Base-by-base conservation (phyloP, 2,113 vertebrate species). In the Recurvirostra avosetta region DNA sequence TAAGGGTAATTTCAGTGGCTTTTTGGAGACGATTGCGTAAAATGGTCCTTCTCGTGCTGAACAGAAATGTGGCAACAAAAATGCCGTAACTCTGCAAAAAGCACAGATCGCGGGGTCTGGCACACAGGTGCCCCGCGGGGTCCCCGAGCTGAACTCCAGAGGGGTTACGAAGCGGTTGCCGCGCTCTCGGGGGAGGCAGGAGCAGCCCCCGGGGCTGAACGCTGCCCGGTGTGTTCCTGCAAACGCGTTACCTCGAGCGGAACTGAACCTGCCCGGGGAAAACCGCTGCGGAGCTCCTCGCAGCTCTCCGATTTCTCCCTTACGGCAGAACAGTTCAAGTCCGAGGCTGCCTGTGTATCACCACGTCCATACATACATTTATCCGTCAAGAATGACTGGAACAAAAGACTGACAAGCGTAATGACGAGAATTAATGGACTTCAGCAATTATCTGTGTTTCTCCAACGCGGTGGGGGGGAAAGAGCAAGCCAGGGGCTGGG, bases 181-280 rank as follows among this genome's bases (percentile, higher is more conserved):
- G 19, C 22, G 52, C 70, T 78, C 50, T 25, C 62, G 34, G 79
- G 25, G 50, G 29, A 34, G 59, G 73, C 63, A 81, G 59, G 45
- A 56, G 27, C 45, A 53, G 58, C 43, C 32, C 1, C 0, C 5
- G 1, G 25, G 47, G n/a, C 52, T 76, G 52, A 65, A 26, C 0
- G 0, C 30, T 66, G 50, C 84, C 50, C 52, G 3, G 6, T 2
- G 23, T 6, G 30, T 1, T 79, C 58, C 77, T 92, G 77, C 49
- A 34, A 82, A 66, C 49, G 10, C 2, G 0, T 11, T 26, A 23
- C 49, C 86, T 53, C 8, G 8, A 52, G 68, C 76, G 49, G 68
- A 71, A 30, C 79, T 30, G 45, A 66, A n/a, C 38, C 65, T 11
- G 14, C n/a, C 0, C 4, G 0, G 0, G 12, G 56, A 62, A 86